Conservation (phyloP, 2,113 vertebrate genomes). For the Coryphaenoides rupestris region DNA sequence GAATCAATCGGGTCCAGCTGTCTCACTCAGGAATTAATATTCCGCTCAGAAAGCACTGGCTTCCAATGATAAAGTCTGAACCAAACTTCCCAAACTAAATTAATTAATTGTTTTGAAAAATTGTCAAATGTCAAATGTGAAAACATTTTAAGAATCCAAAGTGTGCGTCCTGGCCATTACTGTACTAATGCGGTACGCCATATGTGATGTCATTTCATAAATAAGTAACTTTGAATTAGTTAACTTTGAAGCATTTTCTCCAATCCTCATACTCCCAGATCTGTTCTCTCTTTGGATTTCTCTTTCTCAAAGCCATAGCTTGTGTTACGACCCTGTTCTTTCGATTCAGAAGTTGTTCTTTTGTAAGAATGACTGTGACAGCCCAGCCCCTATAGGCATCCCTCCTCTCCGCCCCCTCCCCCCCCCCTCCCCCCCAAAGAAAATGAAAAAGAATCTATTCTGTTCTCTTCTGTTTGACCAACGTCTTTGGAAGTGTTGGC, state of each 20-base stretch:
- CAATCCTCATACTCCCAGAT: too few relatives aligned
- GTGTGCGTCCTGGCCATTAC: too few relatives aligned
- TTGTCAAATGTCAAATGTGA: background rate
- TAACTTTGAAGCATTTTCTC: too few relatives aligned
- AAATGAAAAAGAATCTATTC: background rate
- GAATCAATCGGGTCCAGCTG: slow-evolving; percentile 69
- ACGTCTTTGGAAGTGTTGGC: too few relatives aligned
- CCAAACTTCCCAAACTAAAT: slow-evolving; percentile 24
- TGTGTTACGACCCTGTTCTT: too few relatives aligned
- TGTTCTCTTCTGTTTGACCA: too few relatives aligned
- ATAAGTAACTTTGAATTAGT: too few relatives aligned
- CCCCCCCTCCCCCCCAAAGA: background rate
- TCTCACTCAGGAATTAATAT: slow-evolving; percentile 63
- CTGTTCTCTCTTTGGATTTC: too few relatives aligned
- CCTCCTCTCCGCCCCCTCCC: background rate
- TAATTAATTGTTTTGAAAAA: background rate
- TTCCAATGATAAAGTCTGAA: slow-evolving; percentile 25
- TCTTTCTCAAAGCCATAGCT: too few relatives aligned
- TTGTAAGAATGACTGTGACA: slow-evolving; percentile 35
- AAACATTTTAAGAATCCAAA: too few relatives aligned
- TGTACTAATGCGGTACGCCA: too few relatives aligned
- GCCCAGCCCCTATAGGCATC: slow-evolving; percentile 22
- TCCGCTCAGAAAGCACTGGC: slow-evolving; percentile 50
- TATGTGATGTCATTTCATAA: too few relatives aligned
- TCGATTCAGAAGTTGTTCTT: slow-evolving; percentile 3